Conservation (phyloP, 2,888 invertebrate species). For the Willowsia nigromaculata region DNA sequence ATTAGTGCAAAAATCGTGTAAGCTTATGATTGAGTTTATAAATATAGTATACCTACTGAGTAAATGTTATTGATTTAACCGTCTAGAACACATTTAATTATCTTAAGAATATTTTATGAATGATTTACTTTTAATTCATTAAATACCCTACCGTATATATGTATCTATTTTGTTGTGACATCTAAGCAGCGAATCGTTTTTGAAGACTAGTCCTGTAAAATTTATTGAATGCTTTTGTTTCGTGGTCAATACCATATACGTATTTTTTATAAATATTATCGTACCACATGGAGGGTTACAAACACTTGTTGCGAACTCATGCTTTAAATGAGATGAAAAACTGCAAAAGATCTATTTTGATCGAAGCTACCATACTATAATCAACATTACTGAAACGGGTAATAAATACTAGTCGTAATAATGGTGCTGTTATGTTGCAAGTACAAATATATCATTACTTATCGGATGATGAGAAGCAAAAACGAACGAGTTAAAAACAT, state of each 20-base stretch:
- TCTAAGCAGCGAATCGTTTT: neutral
- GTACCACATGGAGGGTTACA: neutral
- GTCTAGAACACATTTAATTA: constrained; percentile 23
- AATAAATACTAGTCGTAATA: too few relatives aligned
- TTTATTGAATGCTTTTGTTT: neutral
- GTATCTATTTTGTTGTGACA: neutral
- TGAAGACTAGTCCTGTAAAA: constrained; percentile 33
- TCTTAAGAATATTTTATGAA: neutral
- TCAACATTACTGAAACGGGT: too few relatives aligned
- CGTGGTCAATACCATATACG: constrained; percentile 2
- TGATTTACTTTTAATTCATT: neutral
- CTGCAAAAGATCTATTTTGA: neutral
- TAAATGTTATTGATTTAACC: neutral
- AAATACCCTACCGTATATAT: neutral
- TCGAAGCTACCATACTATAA: neutral
- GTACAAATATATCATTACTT: neutral
- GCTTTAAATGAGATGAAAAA: neutral
- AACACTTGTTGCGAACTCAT: neutral
- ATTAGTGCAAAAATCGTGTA: neutral
- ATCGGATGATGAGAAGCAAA: neutral
- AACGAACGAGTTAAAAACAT: neutral
- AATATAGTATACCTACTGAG: neutral
- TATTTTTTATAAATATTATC: neutral
- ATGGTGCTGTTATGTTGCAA: neutral
- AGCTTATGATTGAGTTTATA: neutral